Base-by-base conservation (phyloP, 2,797 vertebrate genomes). In the Aeoliscus strigatus region DNA sequence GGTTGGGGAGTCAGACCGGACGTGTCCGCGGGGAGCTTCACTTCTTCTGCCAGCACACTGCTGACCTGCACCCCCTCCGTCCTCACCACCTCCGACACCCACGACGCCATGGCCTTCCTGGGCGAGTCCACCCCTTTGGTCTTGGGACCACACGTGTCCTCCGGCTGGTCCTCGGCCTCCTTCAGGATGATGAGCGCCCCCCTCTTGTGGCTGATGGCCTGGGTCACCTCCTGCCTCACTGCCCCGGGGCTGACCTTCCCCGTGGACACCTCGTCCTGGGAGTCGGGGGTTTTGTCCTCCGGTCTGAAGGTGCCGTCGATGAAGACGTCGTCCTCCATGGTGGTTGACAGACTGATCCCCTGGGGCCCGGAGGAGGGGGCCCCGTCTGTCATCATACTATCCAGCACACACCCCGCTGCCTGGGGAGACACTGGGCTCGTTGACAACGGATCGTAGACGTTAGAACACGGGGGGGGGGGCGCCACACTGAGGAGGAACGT, bases 381-480 rank as follows among this genome's bases (percentile, higher is more conserved):
- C 81, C 89, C 60, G 30, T 92, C 91, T 59, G 91, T 88, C 75
- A 88, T 57, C 69, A 89, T 84, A 86, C 91, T 91, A 58, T 90
- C 85, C 77, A 87, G 73, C 72, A 79, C 75, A 70, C 81, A 89
- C 88, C 86, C 88, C 86, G 87, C 82, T 73, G 92, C 75, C 90
- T 93, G 88, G 80, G 65, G 54, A 90, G 91, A 89, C 86, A 95
- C 90, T 90, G 78, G 86, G 77, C 91, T 82, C 65, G 66, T 73
- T 78, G 70, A 58, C 64, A 63, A 75, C 13, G 59, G 39, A 39
- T 47, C 21, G 41, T 39, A 64, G 18, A 53, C 12, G 57, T 71
- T 70, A 66, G 56, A 23, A 53, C 25, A 77, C 52, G 79, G 32
- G 57, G 40, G 53, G n/a, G n/a, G n/a, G n/a, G n/a, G n/a, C n/a